Percentiles rank a stretch among this genome's conserved stretches.
These are phyloP conservation scores for Pyrrhosoma nymphula DNA, from an alignment of 2,888 invertebrate genomes.

Conservation along the genomic window DNA sequence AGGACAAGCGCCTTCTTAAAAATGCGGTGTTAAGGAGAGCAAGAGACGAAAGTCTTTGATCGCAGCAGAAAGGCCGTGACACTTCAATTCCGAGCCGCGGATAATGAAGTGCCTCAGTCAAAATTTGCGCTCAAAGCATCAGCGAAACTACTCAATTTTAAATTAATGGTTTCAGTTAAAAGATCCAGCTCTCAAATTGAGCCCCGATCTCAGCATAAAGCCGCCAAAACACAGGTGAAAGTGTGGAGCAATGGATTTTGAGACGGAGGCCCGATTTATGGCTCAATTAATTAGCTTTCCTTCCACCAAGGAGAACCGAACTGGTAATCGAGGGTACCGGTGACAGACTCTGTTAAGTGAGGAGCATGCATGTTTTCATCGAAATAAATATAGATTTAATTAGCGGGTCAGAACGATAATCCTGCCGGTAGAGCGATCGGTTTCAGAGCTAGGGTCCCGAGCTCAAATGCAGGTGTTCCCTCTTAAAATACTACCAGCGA, in stretches of 20 bases:
- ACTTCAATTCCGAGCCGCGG: neutral
- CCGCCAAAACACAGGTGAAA: neutral
- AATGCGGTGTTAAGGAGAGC: neutral
- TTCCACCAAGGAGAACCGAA: no score
- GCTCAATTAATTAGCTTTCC: no score
- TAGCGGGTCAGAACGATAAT: no score
- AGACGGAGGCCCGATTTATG: no score
- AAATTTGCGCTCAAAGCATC: neutral
- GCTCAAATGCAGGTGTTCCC: no score
- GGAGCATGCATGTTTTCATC: no score
- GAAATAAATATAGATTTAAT: no score
- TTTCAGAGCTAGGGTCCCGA: no score
- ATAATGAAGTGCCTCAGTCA: neutral
- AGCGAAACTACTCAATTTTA: neutral
- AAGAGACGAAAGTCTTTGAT: neutral
- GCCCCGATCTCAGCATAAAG: neutral
- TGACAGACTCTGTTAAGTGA: no score
- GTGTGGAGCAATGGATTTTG: neutral
- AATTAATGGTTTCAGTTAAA: neutral
- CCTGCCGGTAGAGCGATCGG: no score
- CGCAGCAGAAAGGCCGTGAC: neutral
- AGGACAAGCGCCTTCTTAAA: neutral
- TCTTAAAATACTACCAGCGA: no score
- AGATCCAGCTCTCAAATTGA: neutral
- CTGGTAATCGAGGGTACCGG: no score